Base-by-base conservation (phyloP, 2,113 vertebrate species). In the Cottus gobio region DNA sequence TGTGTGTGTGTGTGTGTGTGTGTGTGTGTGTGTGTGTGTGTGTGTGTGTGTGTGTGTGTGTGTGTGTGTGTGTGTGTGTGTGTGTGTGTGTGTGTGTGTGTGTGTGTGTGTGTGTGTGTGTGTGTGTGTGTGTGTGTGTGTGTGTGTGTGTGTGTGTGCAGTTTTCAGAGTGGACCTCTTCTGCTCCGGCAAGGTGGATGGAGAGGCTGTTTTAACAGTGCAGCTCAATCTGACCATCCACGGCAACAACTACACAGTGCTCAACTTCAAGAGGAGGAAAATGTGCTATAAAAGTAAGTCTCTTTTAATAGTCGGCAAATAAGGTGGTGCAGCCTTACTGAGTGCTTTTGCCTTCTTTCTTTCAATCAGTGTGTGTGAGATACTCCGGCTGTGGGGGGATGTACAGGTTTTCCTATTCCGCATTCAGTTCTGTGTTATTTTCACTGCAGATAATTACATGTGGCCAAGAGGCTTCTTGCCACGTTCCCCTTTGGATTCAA, bases 241-340 rank as follows among this genome's bases (percentile, higher is more conserved):
- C 48, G 93, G 96, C 44, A 97, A 97, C 96, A 99, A 99, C 94
- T 97, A 98, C 93, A 99, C 98, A 97, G 96, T 98, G 85, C 95
- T 99, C 82, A 99, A 99, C 94, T 99, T 99, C 95, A 99, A 99
- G 93, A 96, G 98, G 86, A 98, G 98, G 97, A 99, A 99, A 98
- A 98, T 98, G 96, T 99, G 98, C 94, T 97, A 97, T 89, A 97
- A 96, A 95, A 96, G 98, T 99, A 96, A 96, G 90, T 77, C 34
- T 44, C 7, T 26, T 52, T 52, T 0, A 24, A 42, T 24, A 1
- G 7, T n/a, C 26, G 12, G 20, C 15, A 44, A 8, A 42, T 48
- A 5, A 16, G 31, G 20, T 4, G 28, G 31, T 20, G 7, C 12
- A 56, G 39, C 9, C 13, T 16, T 18, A 36, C 7, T 44, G 2